Percentiles rank a stretch among this genome's conserved stretches.
These are phyloP conservation scores for Oncopodura yosiiana DNA, from an alignment of 1,140 invertebrate genomes.

Conservation along the genomic window DNA sequence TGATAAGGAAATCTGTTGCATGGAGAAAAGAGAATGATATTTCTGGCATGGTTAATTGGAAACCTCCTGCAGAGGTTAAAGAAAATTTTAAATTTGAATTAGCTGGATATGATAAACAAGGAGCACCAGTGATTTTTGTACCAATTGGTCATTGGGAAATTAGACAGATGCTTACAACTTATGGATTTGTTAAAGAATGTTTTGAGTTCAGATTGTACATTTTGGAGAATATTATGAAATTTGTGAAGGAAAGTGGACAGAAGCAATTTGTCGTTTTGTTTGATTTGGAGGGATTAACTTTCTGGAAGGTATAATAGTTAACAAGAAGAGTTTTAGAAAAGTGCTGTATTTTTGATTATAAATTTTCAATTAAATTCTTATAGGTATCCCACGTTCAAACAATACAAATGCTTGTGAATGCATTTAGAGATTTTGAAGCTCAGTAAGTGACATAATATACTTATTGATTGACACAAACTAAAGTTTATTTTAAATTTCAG, in stretches of 20 bases:
- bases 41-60: slow-evolving; percentile 11
- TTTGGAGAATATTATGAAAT: slow-evolving; percentile 16
- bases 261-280: slow-evolving; percentile 20
- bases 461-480: no score
- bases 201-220: slow-evolving; percentile 14
- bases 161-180: slow-evolving; percentile 10
- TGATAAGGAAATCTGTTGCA: not conserved
- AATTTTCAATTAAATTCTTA: not conserved
- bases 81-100: slow-evolving; percentile 18
- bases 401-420: slow-evolving; percentile 15
- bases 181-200: slow-evolving; percentile 1
- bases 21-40: slow-evolving; percentile 25
- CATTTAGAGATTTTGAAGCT: slow-evolving; percentile 10
- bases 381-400: not conserved
- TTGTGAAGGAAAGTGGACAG: not conserved
- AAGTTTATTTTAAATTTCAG: slow-evolving; percentile 1
- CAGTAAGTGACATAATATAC: not conserved
- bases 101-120: slow-evolving; percentile 11
- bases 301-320: slow-evolving; percentile 16
- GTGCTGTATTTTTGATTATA: not conserved
- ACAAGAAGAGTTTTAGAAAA: slow-evolving; percentile 4
- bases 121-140: slow-evolving; percentile 10
- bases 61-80: not conserved
- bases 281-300: slow-evolving; percentile 12
- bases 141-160: slow-evolving; percentile 19